A percentile compares a stretch with the other conserved stretches of the same genome.
phyloP scores from a whole-genome alignment of 2,888 invertebrate genomes.

The Petrophora chlorosata region DNA sequence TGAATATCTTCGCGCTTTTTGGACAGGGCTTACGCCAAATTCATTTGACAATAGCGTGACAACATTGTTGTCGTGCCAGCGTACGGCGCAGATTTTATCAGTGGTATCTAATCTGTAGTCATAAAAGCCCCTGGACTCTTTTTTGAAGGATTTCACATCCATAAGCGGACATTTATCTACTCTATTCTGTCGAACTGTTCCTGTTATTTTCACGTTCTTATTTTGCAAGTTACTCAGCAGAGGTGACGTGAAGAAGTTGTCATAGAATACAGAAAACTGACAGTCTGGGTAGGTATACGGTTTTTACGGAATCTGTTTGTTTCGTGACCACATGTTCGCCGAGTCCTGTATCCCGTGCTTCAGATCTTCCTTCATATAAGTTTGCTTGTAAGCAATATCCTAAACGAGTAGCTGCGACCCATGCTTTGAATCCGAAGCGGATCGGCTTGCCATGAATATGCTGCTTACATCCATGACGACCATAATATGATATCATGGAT shows the following conservation, averaged over 20 bases:
- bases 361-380: conserved; percentile 35
- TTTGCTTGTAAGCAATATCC: conserved; percentile 41
- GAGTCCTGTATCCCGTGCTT: conserved; percentile 15
- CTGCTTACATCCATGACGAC: conserved; percentile 42
- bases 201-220: conserved; percentile 13
- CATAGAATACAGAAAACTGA: conserved; percentile 20
- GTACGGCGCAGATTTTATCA: conserved; percentile 3
- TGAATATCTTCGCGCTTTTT: conserved; percentile 5
- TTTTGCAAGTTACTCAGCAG: conserved; percentile 1
- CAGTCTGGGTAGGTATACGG: conserved; percentile 8
- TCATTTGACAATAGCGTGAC: conserved; percentile 9
- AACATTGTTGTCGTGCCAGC: conserved; percentile 10
- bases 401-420: conserved; percentile 39
- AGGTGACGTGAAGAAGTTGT: conserved; percentile 23
- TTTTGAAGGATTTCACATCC: conserved; percentile 20
- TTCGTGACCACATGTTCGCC: conserved; percentile 9
- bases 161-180: conserved; percentile 22
- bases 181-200: conserved; percentile 18
- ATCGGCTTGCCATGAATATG: conserved; percentile 44
- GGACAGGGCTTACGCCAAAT: conserved; percentile 9
- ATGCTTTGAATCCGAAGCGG: conserved; percentile 42
- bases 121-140: conserved; percentile 18
- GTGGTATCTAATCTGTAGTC: conserved; percentile 5
- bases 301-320: not conserved
- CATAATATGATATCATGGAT: conserved; percentile 52